These are phyloP conservation scores for Leptoclinus maculatus DNA, from an alignment of 2,797 vertebrate species.

Conservation along the genomic window DNA sequence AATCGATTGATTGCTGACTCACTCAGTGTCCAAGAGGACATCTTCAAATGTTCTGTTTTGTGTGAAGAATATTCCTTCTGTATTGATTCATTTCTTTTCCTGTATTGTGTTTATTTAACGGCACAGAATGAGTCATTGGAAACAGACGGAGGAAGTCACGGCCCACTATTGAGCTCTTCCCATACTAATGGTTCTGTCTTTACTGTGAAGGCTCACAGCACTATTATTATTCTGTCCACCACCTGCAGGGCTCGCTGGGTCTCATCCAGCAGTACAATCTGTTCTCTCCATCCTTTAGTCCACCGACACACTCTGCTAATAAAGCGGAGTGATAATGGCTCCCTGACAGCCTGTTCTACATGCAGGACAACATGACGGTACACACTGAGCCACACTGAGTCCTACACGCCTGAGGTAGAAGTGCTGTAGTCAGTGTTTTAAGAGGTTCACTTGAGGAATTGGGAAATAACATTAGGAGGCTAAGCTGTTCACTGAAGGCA, in stretches of 20 bases:
- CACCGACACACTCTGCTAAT: constrained; percentile 30
- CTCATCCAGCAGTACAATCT: constrained; percentile 62
- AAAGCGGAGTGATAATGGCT: constrained; percentile 24
- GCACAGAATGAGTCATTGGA: neutral
- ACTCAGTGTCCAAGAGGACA: neutral
- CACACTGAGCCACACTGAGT: neutral
- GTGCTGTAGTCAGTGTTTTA: neutral
- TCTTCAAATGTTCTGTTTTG: neutral
- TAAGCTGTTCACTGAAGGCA: neutral
- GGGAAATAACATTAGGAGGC: neutral
- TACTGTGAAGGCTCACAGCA: constrained; percentile 8
- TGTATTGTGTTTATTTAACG: neutral
- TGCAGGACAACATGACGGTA: neutral
- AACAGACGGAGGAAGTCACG: constrained; percentile 5
- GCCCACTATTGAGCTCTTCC: neutral
- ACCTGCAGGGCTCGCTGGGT: constrained; percentile 58
- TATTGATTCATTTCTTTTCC: neutral
- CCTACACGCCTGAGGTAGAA: neutral
- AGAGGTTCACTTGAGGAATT: neutral
- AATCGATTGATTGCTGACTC: fast-evolving
- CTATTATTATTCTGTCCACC: constrained; percentile 65
- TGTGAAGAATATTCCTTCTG: too few species aligned
- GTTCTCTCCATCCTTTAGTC: constrained; percentile 32
- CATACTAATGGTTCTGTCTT: neutral
- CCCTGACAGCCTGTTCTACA: constrained; percentile 3